phyloP scores from a whole-genome alignment of 2,113 vertebrate genomes.

The Plectropomus leopardus region DNA sequence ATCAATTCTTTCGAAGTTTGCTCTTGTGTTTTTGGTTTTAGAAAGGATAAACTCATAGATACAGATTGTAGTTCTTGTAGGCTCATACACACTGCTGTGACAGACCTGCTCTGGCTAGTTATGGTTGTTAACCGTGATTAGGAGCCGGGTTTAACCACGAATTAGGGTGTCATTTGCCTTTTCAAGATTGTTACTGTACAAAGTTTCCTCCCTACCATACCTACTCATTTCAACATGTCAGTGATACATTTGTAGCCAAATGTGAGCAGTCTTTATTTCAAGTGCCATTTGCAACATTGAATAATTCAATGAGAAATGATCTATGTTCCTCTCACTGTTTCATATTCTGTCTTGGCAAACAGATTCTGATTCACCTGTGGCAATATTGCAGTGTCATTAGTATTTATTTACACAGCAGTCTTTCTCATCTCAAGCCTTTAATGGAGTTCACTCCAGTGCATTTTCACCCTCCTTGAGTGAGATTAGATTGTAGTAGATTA shows the following conservation, averaged over 20 bases:
- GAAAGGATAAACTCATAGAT: not conserved
- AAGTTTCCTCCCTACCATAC: too few species aligned
- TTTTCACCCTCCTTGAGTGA: slow-evolving; percentile 28
- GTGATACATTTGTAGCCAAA: not conserved
- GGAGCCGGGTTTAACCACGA: not conserved
- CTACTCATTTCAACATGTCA: not conserved
- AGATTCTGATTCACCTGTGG: slow-evolving; percentile 45
- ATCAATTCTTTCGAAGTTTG: not conserved
- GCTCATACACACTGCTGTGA: too few species aligned
- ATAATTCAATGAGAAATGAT: slow-evolving; percentile 23
- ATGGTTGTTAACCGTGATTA: not conserved
- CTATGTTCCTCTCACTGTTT: not conserved
- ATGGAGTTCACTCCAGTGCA: slow-evolving; percentile 22
- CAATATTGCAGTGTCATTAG: slow-evolving; percentile 1
- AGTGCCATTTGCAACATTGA: too few species aligned
- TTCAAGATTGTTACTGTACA: not conserved
- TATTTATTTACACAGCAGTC: slow-evolving; percentile 52
- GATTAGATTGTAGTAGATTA: slow-evolving; percentile 54
- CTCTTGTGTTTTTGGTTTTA: not conserved
- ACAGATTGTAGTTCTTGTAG: not conserved
- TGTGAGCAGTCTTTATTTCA: not conserved
- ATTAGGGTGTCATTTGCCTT: not conserved
- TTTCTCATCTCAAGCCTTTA: slow-evolving; percentile 43
- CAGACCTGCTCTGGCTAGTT: not conserved
- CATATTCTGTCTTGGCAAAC: slow-evolving; percentile 14